A percentile compares a stretch with the other conserved stretches of the same genome.
Conservation (phyloP, 1,140 invertebrate genomes). For the Catajapyx aquilonaris region DNA sequence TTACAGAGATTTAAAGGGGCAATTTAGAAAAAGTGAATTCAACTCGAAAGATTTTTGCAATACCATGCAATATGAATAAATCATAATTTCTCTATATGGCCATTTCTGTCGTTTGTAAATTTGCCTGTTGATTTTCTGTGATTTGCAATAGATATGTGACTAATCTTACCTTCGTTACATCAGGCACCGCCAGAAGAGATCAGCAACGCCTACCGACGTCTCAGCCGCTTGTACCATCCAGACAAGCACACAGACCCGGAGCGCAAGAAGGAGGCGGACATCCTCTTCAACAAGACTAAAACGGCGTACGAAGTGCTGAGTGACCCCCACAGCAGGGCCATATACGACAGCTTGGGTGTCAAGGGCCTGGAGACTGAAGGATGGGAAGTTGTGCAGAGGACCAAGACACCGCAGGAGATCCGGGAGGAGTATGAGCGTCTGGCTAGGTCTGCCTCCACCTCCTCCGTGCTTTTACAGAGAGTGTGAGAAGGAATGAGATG, state of each 20-base stretch:
- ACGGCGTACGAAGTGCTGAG: constrained; percentile 74
- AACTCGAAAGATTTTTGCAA: neutral
- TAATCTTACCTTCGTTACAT: constrained; percentile 16
- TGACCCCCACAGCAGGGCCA: constrained; percentile 54
- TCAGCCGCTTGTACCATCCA: constrained; percentile 82
- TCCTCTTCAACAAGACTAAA: constrained; percentile 77
- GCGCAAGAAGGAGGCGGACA: constrained; percentile 67
- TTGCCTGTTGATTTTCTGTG: neutral
- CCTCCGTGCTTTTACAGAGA: neutral
- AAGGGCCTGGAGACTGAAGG: constrained; percentile 74
- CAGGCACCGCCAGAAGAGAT: constrained; percentile 78
- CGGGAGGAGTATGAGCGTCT: constrained; percentile 81
- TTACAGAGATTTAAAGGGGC: no score
- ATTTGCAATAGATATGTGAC: constrained; percentile 6
- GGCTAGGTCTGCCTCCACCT: constrained; percentile 21
- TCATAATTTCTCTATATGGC: constrained; percentile 1
- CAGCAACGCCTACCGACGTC: constrained; percentile 65
- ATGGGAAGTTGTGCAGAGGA: constrained; percentile 75
- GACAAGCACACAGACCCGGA: constrained; percentile 72
- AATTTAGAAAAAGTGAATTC: neutral
- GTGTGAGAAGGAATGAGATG: neutral
- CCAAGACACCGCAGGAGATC: constrained; percentile 80
- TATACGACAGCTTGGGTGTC: constrained; percentile 55
- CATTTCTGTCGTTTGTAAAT: neutral
- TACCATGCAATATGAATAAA: constrained; percentile 3